These are phyloP conservation scores for Coregonus suidteri DNA, from an alignment of 2,797 vertebrate genomes.

Conservation along the genomic window DNA sequence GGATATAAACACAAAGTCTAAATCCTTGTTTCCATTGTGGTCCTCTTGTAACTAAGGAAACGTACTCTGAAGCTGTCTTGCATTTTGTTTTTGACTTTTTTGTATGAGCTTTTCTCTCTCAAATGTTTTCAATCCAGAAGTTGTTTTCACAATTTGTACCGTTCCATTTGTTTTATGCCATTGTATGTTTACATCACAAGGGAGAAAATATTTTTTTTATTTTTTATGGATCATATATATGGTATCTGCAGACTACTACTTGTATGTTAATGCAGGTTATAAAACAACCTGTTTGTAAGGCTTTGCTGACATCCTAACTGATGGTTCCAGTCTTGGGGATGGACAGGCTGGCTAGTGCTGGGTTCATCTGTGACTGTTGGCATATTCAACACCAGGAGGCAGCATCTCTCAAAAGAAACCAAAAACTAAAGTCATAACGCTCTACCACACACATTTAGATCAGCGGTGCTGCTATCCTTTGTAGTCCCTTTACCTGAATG, in stretches of 20 bases:
- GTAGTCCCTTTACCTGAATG: neutral
- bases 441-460: neutral
- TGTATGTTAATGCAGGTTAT: conserved; percentile 3
- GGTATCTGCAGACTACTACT: conserved; percentile 7
- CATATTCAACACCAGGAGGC: conserved; percentile 10
- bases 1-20: too few species aligned
- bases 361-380: neutral
- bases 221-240: conserved; percentile 5
- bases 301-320: conserved; percentile 1
- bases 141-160: neutral
- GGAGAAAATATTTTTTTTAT: conserved; percentile 9
- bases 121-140: neutral
- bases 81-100: neutral
- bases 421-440: conserved; percentile 69
- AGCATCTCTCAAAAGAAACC: conserved; percentile 25
- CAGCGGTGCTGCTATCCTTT: neutral
- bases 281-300: conserved; percentile 6
- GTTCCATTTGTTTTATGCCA: neutral
- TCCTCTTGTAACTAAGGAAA: neutral
- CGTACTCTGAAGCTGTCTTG: neutral
- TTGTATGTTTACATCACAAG: neutral
- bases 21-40: too few species aligned
- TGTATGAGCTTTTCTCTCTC: neutral
- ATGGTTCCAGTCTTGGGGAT: neutral
- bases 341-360: neutral